These are phyloP conservation scores for Gymnopithys bicolor DNA, from an alignment of 2,797 vertebrate genomes.

Conservation along the genomic window DNA sequence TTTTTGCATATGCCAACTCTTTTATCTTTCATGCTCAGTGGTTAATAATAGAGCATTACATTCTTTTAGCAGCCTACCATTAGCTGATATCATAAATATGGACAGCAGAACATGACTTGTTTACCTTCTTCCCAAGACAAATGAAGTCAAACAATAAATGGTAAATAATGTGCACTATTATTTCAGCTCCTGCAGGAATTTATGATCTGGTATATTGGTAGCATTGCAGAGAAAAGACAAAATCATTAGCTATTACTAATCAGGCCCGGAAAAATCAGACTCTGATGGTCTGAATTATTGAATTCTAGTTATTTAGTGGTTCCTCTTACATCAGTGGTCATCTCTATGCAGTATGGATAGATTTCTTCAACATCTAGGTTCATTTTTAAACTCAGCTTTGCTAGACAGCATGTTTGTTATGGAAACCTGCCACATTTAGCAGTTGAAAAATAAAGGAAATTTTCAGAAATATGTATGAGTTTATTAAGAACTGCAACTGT, in stretches of 20 bases:
- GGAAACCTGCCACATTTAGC: background rate
- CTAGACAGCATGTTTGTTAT: background rate
- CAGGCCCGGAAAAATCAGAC: background rate
- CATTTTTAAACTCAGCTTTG: background rate
- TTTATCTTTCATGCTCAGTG: background rate
- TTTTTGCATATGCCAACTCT: background rate
- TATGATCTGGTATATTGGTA: background rate
- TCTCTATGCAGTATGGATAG: background rate
- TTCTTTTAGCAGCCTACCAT: background rate
- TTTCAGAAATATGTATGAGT: background rate
- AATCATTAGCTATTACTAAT: background rate
- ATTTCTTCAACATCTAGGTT: background rate
- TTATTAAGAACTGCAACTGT: background rate
- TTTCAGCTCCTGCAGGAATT: background rate
- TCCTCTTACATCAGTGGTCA: background rate
- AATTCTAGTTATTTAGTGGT: background rate
- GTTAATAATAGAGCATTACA: background rate
- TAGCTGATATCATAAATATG: background rate
- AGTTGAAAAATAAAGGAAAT: background rate
- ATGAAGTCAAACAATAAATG: background rate
- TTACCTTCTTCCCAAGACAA: conserved; percentile 21
- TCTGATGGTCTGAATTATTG: background rate
- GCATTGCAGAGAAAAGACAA: conserved; percentile 18
- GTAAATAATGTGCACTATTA: background rate
- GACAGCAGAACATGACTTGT: background rate